Conservation (phyloP, 2,113 vertebrate species). For the Gobio gobio region DNA sequence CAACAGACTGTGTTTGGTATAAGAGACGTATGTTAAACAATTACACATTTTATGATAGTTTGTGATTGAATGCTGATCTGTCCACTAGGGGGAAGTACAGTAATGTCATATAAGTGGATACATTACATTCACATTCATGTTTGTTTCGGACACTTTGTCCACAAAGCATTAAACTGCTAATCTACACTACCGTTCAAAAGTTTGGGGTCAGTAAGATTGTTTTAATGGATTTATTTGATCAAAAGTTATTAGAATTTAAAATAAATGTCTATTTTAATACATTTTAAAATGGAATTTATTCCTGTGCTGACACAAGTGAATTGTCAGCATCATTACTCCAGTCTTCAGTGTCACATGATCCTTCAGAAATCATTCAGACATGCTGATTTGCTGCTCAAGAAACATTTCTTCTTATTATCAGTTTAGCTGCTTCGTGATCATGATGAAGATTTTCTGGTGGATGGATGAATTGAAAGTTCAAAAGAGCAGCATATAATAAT, state of each 20-base stretch:
- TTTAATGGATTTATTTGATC: background rate
- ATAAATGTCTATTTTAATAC: background rate
- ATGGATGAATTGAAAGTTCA: background rate
- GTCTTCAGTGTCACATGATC: background rate
- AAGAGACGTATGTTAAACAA: background rate
- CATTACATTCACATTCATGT: background rate
- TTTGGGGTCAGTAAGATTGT: background rate
- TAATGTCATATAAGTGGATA: background rate
- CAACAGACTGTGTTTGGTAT: background rate
- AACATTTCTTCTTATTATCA: background rate
- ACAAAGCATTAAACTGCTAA: background rate
- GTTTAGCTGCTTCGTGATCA: background rate
- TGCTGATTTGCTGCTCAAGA: background rate
- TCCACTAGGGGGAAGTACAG: slow-evolving; percentile 24
- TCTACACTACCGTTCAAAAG: background rate
- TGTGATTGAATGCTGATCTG: background rate
- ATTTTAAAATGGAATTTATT: background rate
- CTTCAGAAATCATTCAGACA: background rate
- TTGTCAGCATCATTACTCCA: background rate
- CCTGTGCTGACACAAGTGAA: background rate
- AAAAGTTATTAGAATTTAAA: background rate
- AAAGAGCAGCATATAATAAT: too few species aligned
- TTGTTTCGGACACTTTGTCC: background rate
- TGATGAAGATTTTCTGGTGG: background rate
- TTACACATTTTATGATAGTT: background rate